Percentiles rank a stretch among this genome's conserved stretches.
These are phyloP conservation scores for Lasioglossum villosulum DNA, from an alignment of 2,888 invertebrate species.

Conservation along the genomic window DNA sequence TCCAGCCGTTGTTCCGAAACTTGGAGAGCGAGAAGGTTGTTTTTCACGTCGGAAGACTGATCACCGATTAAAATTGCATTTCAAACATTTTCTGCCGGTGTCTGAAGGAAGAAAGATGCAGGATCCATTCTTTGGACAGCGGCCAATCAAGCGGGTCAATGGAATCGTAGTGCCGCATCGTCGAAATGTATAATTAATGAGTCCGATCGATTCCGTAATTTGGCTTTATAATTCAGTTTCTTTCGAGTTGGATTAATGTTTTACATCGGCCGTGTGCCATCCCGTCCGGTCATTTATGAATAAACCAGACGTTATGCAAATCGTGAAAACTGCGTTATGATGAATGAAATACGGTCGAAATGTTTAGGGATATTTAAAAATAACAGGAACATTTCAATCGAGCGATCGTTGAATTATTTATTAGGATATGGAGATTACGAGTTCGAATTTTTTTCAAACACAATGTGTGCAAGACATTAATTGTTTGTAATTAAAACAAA, in stretches of 20 bases:
- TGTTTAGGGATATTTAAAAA: not conserved
- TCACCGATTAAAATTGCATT: slow-evolving; percentile 16
- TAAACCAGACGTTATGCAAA: slow-evolving; percentile 12
- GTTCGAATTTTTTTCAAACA: not conserved
- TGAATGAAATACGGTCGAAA: slow-evolving; percentile 13
- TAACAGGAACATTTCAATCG: not conserved
- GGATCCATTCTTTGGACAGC: slow-evolving; percentile 28
- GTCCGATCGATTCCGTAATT: slow-evolving; percentile 34
- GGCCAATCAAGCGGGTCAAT: slow-evolving; percentile 54
- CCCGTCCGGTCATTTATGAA: not conserved
- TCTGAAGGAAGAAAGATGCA: not conserved
- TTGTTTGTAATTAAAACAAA: no score
- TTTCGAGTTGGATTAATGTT: slow-evolving; percentile 31
- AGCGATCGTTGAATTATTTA: not conserved
- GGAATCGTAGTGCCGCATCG: slow-evolving; percentile 57
- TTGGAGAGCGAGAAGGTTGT: not conserved
- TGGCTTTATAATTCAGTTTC: slow-evolving; percentile 20
- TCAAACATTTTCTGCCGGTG: not conserved
- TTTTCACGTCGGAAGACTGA: not conserved
- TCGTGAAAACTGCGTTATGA: not conserved
- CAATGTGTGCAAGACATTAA: not conserved
- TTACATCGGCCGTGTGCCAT: not conserved
- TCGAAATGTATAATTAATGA: slow-evolving; percentile 68
- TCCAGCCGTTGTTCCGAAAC: not conserved
- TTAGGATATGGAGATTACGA: not conserved